phyloP scores from a whole-genome alignment of 2,888 invertebrate genomes.

The Callimorpha dominula region DNA sequence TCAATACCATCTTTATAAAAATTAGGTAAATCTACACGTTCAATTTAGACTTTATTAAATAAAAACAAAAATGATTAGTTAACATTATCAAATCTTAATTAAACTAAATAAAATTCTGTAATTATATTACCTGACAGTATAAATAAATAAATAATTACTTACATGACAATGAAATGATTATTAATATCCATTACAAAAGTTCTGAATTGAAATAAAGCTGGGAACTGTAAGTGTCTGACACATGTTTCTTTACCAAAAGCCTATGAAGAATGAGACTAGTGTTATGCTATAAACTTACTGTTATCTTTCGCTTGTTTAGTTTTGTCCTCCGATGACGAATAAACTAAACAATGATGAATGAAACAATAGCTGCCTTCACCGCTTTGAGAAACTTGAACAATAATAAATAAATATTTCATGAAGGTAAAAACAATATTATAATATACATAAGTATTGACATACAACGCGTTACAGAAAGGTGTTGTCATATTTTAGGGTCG shows the following conservation, averaged over 20 bases:
- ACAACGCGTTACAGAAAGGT: too few relatives aligned
- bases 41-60: too few relatives aligned
- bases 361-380: slow-evolving; percentile 18
- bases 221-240: slow-evolving; percentile 12
- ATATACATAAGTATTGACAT: too few relatives aligned
- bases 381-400: slow-evolving; percentile 13
- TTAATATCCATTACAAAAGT: slow-evolving; percentile 30
- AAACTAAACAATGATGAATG: slow-evolving; percentile 27
- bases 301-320: slow-evolving; percentile 18
- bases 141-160: slow-evolving; percentile 16
- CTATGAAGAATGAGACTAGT: slow-evolving; percentile 26
- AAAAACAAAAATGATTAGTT: too few relatives aligned
- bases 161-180: slow-evolving; percentile 23
- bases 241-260: slow-evolving; percentile 32
- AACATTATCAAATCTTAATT: too few relatives aligned
- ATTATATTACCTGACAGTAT: background rate
- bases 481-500: too few relatives aligned
- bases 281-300: slow-evolving; percentile 11
- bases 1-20: too few relatives aligned
- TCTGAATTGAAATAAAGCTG: slow-evolving; percentile 11
- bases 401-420: slow-evolving; percentile 9
- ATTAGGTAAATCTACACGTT: too few relatives aligned
- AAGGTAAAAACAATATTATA: background rate
- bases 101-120: too few relatives aligned
- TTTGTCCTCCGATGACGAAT: slow-evolving; percentile 30